Percentiles rank a stretch among this genome's conserved stretches.
Evolutionary conservation across 2,888 invertebrate genomes (phyloP).

Genomic region (Lasioglossum morio): DNA sequence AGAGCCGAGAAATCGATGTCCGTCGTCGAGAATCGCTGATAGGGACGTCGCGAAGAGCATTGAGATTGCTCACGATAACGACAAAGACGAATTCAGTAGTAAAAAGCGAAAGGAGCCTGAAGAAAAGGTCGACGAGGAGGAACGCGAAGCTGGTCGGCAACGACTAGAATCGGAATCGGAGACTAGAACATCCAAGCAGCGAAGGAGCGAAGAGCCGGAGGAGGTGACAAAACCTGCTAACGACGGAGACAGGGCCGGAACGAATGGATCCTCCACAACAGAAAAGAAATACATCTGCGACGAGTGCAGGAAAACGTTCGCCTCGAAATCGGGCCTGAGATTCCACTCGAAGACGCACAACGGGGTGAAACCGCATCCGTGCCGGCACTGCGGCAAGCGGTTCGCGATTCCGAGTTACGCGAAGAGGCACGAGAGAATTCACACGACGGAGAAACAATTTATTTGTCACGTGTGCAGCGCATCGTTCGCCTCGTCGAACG

Average conservation of each 20-base stretch:
- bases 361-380: slow-evolving; percentile 67
- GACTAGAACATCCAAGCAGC: not conserved
- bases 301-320: slow-evolving; percentile 73
- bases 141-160: not conserved
- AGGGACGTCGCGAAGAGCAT: not conserved
- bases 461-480: slow-evolving; percentile 73
- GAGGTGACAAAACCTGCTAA: not conserved
- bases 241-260: not conserved
- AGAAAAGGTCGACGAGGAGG: not conserved
- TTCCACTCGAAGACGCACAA: slow-evolving; percentile 71
- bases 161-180: not conserved
- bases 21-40: not conserved
- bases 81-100: not conserved
- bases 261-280: not conserved
- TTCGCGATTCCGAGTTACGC: slow-evolving; percentile 72
- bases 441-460: slow-evolving; percentile 65
- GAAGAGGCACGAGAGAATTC: slow-evolving; percentile 72
- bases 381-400: slow-evolving; percentile 70
- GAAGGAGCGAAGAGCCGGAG: not conserved
- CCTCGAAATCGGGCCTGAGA: slow-evolving; percentile 69
- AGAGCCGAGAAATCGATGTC: not conserved
- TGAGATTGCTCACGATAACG: not conserved
- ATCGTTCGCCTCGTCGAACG: slow-evolving; percentile 71
- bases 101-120: not conserved
- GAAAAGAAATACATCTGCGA: slow-evolving; percentile 68